Conservation (phyloP, 2,888 invertebrate species). For the Dryomyza anilis region DNA sequence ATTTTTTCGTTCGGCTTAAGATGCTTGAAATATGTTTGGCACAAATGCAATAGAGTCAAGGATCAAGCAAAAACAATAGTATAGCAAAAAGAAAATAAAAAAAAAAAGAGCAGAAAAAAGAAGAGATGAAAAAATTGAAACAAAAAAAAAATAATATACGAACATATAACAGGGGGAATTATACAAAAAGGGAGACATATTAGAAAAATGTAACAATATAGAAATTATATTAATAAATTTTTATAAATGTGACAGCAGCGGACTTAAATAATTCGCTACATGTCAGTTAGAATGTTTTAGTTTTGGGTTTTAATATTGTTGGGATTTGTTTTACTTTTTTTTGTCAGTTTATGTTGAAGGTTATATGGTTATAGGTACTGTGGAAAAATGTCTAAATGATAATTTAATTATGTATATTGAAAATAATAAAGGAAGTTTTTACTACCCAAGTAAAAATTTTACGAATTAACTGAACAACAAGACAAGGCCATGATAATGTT, state of each 20-base stretch:
- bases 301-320: constrained; percentile 29
- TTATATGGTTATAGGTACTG: too few relatives aligned
- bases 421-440: too few relatives aligned
- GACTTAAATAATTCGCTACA: constrained; percentile 4
- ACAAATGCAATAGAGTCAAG: constrained; percentile 33
- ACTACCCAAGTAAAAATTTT: too few relatives aligned
- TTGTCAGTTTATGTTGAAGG: too few relatives aligned
- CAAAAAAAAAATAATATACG: constrained; percentile 34
- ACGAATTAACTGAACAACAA: too few relatives aligned
- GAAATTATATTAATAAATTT: constrained; percentile 50
- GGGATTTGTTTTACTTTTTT: constrained; percentile 39
- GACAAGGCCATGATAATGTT: too few relatives aligned
- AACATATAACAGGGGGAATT: constrained; percentile 18
- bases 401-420: too few relatives aligned
- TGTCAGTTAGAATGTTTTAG: not conserved
- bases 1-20: constrained; percentile 55
- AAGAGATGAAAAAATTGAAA: not conserved
- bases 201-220: not conserved
- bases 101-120: not conserved
- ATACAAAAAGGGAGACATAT: not conserved
- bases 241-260: constrained; percentile 21
- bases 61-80: not conserved
- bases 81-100: constrained; percentile 19
- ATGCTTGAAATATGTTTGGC: constrained; percentile 59
- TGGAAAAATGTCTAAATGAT: too few relatives aligned